phyloP scores from a whole-genome alignment of 1,140 invertebrate species.

The Ylistrum balloti region DNA sequence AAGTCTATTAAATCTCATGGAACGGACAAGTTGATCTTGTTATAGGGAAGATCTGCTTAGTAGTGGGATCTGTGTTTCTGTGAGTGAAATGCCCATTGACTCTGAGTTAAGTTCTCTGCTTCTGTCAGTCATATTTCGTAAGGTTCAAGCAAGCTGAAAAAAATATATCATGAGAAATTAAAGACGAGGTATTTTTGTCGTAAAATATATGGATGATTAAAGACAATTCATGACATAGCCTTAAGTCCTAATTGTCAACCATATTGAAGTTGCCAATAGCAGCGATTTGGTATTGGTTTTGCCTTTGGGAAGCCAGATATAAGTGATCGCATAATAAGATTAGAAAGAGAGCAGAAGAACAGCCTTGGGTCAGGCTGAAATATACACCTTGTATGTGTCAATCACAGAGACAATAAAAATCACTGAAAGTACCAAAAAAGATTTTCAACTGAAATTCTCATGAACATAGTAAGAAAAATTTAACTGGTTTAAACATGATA shows the following conservation, averaged over 20 bases:
- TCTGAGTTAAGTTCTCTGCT: neutral
- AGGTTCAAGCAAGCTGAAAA: neutral
- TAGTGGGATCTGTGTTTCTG: neutral
- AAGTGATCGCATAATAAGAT: neutral
- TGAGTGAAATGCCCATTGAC: neutral
- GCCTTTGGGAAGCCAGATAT: neutral
- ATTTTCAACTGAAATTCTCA: neutral
- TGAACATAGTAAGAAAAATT: neutral
- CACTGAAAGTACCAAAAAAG: neutral
- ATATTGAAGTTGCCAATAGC: neutral
- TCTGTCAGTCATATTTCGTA: neutral
- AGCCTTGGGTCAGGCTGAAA: neutral
- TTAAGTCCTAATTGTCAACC: neutral
- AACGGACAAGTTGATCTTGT: neutral
- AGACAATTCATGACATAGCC: neutral
- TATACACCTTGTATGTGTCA: neutral
- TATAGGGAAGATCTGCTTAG: neutral
- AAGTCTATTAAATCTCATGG: neutral
- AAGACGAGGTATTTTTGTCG: neutral
- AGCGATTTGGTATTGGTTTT: neutral
- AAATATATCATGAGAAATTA: neutral
- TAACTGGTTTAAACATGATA: neutral
- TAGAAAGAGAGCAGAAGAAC: neutral
- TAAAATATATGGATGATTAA: conserved; percentile 22
- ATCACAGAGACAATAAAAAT: neutral